phyloP scores from a whole-genome alignment of 2,113 vertebrate species.

The Sciurus niger region DNA sequence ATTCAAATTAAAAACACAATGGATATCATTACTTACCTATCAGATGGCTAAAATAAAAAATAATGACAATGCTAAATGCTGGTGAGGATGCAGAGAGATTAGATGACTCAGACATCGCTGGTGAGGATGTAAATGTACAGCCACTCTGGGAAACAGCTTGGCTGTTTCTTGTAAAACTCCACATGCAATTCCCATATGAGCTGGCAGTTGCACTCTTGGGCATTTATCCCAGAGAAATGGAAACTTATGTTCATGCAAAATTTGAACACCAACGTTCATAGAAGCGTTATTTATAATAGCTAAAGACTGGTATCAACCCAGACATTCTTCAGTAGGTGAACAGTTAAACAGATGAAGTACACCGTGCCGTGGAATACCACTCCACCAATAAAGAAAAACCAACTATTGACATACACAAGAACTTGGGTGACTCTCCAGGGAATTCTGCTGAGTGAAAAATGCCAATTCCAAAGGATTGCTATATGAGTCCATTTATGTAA shows the following conservation, averaged over 20 bases:
- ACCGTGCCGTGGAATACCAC: not conserved
- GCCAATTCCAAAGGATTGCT: not conserved
- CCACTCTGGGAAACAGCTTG: not conserved
- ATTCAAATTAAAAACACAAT: not conserved
- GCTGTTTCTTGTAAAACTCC: not conserved
- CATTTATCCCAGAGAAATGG: slow-evolving; percentile 31
- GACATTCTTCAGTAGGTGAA: not conserved
- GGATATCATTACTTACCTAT: not conserved
- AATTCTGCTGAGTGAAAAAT: not conserved
- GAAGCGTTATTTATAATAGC: not conserved
- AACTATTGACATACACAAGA: not conserved
- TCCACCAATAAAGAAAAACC: not conserved
- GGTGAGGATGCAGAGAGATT: not conserved
- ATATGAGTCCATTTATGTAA: not conserved
- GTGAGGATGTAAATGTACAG: not conserved
- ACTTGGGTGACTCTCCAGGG: not conserved
- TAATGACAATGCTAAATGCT: not conserved
- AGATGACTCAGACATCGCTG: not conserved
- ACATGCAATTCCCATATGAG: not conserved
- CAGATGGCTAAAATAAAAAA: not conserved
- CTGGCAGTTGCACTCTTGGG: not conserved
- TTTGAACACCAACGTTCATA: not conserved
- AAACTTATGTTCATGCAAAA: not conserved
- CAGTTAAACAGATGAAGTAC: not conserved
- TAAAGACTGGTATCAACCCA: not conserved